Conservation (phyloP, 2,113 vertebrate genomes). For the Neodontobutis hainanensis region DNA sequence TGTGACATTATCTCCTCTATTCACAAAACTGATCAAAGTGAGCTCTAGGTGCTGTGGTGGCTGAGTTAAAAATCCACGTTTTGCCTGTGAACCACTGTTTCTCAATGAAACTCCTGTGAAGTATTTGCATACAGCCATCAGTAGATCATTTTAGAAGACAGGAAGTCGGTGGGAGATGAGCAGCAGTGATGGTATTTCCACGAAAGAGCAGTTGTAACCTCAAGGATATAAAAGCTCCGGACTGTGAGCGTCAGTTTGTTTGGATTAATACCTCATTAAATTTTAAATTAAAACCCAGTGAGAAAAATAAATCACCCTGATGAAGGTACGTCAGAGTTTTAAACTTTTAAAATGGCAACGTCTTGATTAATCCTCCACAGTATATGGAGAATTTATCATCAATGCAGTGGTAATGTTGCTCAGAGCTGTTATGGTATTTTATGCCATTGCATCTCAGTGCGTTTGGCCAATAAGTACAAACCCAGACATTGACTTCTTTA, state of each 20-base stretch:
- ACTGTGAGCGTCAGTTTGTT: not conserved
- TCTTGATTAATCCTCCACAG: too few species aligned
- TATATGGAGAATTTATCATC: too few species aligned
- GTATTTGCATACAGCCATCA: not conserved
- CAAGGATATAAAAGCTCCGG: not conserved
- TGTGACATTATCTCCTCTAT: conserved; percentile 30
- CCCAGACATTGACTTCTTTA: too few species aligned
- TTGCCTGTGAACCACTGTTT: not conserved
- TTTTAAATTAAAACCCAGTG: too few species aligned
- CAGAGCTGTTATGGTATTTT: too few species aligned
- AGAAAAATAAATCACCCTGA: too few species aligned
- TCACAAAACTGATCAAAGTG: conserved; percentile 32
- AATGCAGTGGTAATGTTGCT: too few species aligned
- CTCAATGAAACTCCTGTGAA: conserved; percentile 11
- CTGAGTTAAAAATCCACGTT: conserved; percentile 16
- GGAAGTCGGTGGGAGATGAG: not conserved
- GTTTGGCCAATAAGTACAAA: too few species aligned
- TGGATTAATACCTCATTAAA: too few species aligned
- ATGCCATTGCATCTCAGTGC: too few species aligned
- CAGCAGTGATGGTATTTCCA: not conserved
- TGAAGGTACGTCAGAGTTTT: too few species aligned
- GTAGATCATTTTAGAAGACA: conserved; percentile 5
- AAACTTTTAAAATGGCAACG: too few species aligned
- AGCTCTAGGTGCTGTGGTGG: conserved; percentile 28
- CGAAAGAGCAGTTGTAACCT: not conserved